phyloP scores from a whole-genome alignment of 1,140 invertebrate species.

The Drosophila kurseongensis region DNA sequence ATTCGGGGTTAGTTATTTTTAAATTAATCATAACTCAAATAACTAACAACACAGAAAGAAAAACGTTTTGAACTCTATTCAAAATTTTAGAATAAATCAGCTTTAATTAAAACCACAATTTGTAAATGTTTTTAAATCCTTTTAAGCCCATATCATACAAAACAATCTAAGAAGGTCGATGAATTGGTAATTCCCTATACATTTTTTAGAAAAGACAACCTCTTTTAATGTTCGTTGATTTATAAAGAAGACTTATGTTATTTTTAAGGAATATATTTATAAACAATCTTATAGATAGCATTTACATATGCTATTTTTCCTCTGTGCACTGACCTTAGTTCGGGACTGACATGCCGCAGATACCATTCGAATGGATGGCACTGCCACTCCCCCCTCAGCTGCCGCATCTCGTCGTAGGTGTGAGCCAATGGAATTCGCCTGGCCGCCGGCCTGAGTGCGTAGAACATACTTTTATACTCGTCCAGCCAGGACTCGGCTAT shows the following conservation, averaged over 20 bases:
- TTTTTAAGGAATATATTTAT: no score
- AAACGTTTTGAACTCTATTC: not conserved
- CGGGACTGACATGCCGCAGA: slow-evolving; percentile 91
- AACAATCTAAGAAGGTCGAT: no score
- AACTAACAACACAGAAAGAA: slow-evolving; percentile 18
- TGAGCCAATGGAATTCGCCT: slow-evolving; percentile 55
- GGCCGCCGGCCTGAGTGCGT: slow-evolving; percentile 72
- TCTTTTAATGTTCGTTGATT: no score
- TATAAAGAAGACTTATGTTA: no score
- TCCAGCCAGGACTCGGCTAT: slow-evolving; percentile 95
- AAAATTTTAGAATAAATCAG: no score
- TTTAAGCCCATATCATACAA: no score
- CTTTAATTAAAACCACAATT: no score
- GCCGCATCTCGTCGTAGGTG: slow-evolving; percentile 44
- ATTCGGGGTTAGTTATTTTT: not conserved
- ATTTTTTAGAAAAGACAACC: no score
- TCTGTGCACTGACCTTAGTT: slow-evolving; percentile 71
- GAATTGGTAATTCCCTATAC: no score
- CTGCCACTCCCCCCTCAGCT: slow-evolving; percentile 89
- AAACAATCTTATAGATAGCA: no score
- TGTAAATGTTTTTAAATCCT: no score
- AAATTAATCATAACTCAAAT: slow-evolving; percentile 18
- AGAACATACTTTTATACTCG: slow-evolving; percentile 92
- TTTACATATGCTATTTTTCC: not conserved
- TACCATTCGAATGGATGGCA: slow-evolving; percentile 98